These are phyloP conservation scores for Holacanthus passer DNA, from an alignment of 2,113 vertebrate species.

Conservation along the genomic window DNA sequence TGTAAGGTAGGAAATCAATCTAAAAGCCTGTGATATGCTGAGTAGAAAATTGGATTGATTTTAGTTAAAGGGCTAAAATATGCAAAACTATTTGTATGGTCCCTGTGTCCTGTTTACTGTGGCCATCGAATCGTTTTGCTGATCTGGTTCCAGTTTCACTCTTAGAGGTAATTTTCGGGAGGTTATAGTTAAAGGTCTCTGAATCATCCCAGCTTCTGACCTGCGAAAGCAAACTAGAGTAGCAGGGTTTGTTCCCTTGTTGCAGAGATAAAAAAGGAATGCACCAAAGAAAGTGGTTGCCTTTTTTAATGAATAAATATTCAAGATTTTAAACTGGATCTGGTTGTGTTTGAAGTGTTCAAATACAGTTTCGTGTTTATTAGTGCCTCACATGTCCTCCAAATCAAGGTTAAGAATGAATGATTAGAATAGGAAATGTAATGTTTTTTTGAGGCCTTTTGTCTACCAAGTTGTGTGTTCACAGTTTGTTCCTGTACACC, in stretches of 20 bases:
- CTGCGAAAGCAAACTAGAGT: not conserved
- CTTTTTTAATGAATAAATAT: not conserved
- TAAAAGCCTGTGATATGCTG: not conserved
- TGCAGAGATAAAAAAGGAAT: not conserved
- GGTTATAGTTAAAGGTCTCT: not conserved
- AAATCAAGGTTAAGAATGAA: not conserved
- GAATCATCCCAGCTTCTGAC: not conserved
- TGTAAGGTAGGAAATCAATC: not conserved
- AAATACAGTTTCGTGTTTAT: not conserved
- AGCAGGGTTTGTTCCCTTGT: not conserved
- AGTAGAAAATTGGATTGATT: not conserved
- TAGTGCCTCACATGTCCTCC: not conserved
- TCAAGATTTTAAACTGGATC: not conserved
- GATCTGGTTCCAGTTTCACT: not conserved
- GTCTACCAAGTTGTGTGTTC: not conserved
- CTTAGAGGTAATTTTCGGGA: not conserved
- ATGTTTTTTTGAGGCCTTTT: not conserved
- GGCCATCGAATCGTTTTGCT: not conserved
- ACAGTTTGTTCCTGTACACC: not conserved
- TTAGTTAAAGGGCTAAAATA: not conserved
- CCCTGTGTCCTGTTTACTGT: not conserved
- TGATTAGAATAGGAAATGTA: not conserved
- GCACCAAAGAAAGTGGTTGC: not conserved
- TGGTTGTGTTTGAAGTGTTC: not conserved
- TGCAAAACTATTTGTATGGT: not conserved